Base-by-base conservation (phyloP, 2,113 vertebrate genomes). In the Oryctolagus cuniculus region DNA sequence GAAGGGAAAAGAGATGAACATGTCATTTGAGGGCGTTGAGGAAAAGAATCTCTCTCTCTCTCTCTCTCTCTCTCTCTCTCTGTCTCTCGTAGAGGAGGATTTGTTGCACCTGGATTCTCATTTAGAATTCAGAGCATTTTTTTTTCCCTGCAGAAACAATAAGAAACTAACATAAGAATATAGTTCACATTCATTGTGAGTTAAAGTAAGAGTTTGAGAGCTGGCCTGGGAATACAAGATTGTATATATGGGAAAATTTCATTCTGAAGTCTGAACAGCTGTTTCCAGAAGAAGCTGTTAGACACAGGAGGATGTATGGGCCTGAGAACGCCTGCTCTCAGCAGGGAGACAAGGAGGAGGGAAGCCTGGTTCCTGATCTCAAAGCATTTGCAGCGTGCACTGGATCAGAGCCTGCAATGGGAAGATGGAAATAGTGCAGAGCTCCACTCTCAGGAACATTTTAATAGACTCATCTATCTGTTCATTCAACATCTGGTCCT, bases 181-280 rank as follows among this genome's bases (percentile, higher is more conserved):
- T 49, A 66, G 36, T 66, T 85, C 51, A 72, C 53, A 29, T 86
- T 91, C 73, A 55, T 69, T 79, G 34, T 61, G 31, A 3, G 55
- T 89, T 94, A 86, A 95, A 93, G 36, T 63, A 88, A 63, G 66
- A 89, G 17, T 80, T 64, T 58, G 25, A 77, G 29, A 34, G 69
- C 34, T 66, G 53, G 9, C 34, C 75, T 51, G 11, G 69, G 55
- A 81, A 81, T 15, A 81, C 55, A 36, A 82, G 29, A 34, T 6
- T 77, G 22, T 58, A 22, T 77, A 64, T 8, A 34, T 10, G 67
- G 17, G 31, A 53, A 83, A 84, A 10, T 55, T 69, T 53, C 83
- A 44, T 38, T 91, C 66, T 88, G 51, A 34, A 67, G 25, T 91
- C 58, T 74, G 19, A 90, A 78, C 36, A 27, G 36, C 72, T 91